These are phyloP conservation scores for Hippocampus barbouri DNA, from an alignment of 2,113 vertebrate genomes.

Conservation along the genomic window DNA sequence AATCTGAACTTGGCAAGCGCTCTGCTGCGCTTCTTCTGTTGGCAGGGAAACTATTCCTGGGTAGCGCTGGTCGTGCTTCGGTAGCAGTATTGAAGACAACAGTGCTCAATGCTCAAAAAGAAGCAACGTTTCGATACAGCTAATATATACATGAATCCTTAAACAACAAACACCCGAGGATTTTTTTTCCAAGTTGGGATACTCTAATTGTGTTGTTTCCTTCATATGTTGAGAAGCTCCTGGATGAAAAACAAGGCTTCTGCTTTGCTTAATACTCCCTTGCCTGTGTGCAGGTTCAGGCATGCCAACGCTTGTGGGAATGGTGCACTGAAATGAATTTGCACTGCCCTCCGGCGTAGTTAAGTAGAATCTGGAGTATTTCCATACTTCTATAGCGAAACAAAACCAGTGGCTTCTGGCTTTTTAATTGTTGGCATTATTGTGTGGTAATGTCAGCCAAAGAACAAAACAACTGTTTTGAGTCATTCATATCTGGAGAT, in stretches of 20 bases:
- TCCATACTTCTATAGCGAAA: not conserved
- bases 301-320: constrained; percentile 32
- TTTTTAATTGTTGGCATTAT: constrained; percentile 24
- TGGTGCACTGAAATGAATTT: constrained; percentile 12
- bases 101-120: not conserved
- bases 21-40: not conserved
- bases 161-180: not conserved
- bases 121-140: not conserved
- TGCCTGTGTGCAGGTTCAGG: constrained; percentile 23
- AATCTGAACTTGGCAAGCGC: not conserved
- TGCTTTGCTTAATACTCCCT: constrained; percentile 6
- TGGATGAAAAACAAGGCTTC: not conserved
- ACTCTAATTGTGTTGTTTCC: not conserved
- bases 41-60: not conserved
- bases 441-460: constrained; percentile 19
- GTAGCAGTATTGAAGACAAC: not conserved
- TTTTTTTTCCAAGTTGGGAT: not conserved
- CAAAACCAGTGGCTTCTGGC: constrained; percentile 9
- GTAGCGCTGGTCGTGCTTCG: not conserved
- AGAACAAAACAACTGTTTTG: constrained; percentile 16
- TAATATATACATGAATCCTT: not conserved
- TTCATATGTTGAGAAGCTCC: constrained; percentile 11
- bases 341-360: constrained; percentile 8
- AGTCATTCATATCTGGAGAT: not conserved
- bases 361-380: not conserved